Conservation (phyloP, 2,797 vertebrate genomes). For the Intellagama lesueurii region DNA sequence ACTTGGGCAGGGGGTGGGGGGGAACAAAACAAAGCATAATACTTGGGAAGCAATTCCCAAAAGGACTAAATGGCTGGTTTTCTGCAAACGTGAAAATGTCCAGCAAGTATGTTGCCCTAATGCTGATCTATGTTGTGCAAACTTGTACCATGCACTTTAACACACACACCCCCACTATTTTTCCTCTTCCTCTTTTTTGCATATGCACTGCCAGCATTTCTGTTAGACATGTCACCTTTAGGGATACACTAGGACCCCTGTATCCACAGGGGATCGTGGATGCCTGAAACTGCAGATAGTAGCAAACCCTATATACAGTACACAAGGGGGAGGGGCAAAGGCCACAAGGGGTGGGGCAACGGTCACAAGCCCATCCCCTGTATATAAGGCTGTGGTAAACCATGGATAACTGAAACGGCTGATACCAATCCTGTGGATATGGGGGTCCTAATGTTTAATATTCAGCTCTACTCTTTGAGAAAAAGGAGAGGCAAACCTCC, state of each 20-base stretch:
- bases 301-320: too few relatives aligned
- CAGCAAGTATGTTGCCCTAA: not conserved
- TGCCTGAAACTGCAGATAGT: too few relatives aligned
- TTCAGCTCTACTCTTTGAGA: slow-evolving; percentile 51
- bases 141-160: not conserved
- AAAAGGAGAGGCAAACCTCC: slow-evolving; percentile 66
- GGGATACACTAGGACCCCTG: slow-evolving; percentile 39
- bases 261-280: too few relatives aligned
- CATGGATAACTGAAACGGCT: too few relatives aligned
- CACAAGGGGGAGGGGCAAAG: too few relatives aligned
- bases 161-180: not conserved
- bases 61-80: slow-evolving; percentile 22
- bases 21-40: slow-evolving; percentile 26
- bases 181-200: slow-evolving; percentile 12
- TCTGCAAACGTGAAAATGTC: slow-evolving; percentile 18
- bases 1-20: slow-evolving; percentile 25
- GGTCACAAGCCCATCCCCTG: too few relatives aligned
- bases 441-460: not conserved
- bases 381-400: too few relatives aligned
- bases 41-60: slow-evolving; percentile 21
- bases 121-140: not conserved
- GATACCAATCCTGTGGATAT: slow-evolving; percentile 60
- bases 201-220: slow-evolving; percentile 72
- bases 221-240: slow-evolving; percentile 68
- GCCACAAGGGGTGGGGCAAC: too few relatives aligned